Base-by-base conservation (phyloP, 2,113 vertebrate genomes). In the Lepus timidus region DNA sequence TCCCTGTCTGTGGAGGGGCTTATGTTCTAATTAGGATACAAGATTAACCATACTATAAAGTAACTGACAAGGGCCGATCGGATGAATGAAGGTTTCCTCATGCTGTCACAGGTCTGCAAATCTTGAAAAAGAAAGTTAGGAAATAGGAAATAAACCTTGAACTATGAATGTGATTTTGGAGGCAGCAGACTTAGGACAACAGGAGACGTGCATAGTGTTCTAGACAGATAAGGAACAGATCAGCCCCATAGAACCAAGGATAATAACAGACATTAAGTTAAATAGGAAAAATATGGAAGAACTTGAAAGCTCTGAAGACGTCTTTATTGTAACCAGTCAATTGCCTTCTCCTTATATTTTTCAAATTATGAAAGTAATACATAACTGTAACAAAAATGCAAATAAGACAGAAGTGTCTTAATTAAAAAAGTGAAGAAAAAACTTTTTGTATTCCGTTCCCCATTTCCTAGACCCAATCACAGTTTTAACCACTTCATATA, bases 301-400 rank as follows among this genome's bases (percentile, higher is more conserved):
- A 71, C 44, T 23, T 17, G 22, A 78, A 92, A 79, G 70, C 10
- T 64, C 80, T 39, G 16, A 81, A 73, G 71, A 86, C 27, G 29
- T 85, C 90, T 84, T 70, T 90, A 29, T 71, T 58, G 81, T 80
- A 71, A 78, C 65, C 52, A 70, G 58, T 70, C 14, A 22, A 19
- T 19, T 19, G 2, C 65, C 78, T 71, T 87, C 22, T 36, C 3
- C 70, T 71, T 22, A 16, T 71, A 33, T 62, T 91, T 96, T 62
- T 49, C 62, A 91, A 10, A 61, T 86, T 23, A 67, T 88, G 73
- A 88, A 90, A 86, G 49, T 29, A 93, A 39, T 39, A 9, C 22
- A n/a, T 58, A 39, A 9, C 36, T 85, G 2, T 62, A 82, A 73
- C 52, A 65, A 88, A 86, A 80, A 91, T 58, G 55, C 11, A 83